Conservation (phyloP, 2,797 vertebrate genomes). For the Semotilus atromaculatus region DNA sequence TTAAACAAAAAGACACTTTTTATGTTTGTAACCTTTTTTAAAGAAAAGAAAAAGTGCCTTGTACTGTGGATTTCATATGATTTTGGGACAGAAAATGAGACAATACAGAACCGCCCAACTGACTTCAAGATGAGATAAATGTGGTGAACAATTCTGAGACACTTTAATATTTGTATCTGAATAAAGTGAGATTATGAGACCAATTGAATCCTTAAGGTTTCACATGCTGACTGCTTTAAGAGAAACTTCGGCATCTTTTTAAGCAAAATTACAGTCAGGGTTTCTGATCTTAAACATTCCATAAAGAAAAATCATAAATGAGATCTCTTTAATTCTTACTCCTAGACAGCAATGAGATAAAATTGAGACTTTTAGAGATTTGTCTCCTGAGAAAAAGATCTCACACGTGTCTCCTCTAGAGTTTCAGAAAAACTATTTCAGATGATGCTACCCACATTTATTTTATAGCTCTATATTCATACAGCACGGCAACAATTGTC, state of each 20-base stretch:
- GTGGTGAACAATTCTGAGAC: not conserved
- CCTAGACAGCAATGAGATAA: not conserved
- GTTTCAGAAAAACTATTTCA: not conserved
- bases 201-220: not conserved
- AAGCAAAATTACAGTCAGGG: not conserved
- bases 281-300: not conserved
- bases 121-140: slow-evolving; percentile 4
- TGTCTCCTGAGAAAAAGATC: slow-evolving; percentile 7
- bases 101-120: slow-evolving; percentile 20
- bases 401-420: not conserved
- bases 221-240: not conserved
- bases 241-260: not conserved
- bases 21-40: not conserved
- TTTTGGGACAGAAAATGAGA: not conserved
- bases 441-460: not conserved
- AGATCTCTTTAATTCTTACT: not conserved
- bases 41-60: not conserved
- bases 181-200: not conserved
- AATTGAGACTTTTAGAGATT: not conserved
- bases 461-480: not conserved
- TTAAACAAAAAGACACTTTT: not conserved
- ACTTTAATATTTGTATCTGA: not conserved
- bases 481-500: not conserved
- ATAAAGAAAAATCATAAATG: not conserved
- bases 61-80: not conserved